Evolutionary conservation across 2,797 vertebrate genomes (phyloP), one percentile per base, ranked within the genome.

Genomic region (Todus mexicanus): DNA sequence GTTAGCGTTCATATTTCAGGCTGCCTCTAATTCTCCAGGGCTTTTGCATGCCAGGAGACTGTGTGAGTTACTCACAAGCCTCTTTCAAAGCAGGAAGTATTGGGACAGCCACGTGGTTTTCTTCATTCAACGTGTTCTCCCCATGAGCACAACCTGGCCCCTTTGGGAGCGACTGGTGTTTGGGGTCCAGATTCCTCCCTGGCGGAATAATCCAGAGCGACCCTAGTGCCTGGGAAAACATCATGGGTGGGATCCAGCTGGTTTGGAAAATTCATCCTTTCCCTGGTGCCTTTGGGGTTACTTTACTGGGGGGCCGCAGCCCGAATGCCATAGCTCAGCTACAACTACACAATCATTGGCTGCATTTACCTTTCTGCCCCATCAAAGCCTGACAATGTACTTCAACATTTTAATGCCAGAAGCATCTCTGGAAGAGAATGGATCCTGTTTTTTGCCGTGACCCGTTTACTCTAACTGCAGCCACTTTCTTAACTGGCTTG

Each of bases 91-190:
- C 57, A 48, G 78, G 18, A 81, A 29, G 17, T 7, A 1, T 15
- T 14, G 50, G 56, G 59, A 6, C 1, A 48, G 48, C 60, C 60
- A 14, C 2, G 4, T 43, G 45, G 15, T 59, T 86, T 71, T 60
- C 57, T 61, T 83, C 60, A 12, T 56, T 17, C 69, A 50, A 3
- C 12, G 0, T 8, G 12, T 14, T 74, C 15, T 64, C 29, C 33
- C 50, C 42, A 7, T 15, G 6, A 21, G 20, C 4, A 12, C 50
- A n/a, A 5, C 29, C 29, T 0, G 0, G 16, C 15, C 68, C 21
- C 51, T 79, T 50, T 23, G 29, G 56, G 54, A 72, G 45, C 12
- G 5, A 27, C 16, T 43, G 74, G n/a, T 1, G 1, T 27, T 22
- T 14, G 48, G 60, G 33, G 4, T 43, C 33, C 50, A 23, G 38